These are phyloP conservation scores for Eugnorisma glareosa DNA, from an alignment of 2,888 invertebrate species.

Conservation along the genomic window DNA sequence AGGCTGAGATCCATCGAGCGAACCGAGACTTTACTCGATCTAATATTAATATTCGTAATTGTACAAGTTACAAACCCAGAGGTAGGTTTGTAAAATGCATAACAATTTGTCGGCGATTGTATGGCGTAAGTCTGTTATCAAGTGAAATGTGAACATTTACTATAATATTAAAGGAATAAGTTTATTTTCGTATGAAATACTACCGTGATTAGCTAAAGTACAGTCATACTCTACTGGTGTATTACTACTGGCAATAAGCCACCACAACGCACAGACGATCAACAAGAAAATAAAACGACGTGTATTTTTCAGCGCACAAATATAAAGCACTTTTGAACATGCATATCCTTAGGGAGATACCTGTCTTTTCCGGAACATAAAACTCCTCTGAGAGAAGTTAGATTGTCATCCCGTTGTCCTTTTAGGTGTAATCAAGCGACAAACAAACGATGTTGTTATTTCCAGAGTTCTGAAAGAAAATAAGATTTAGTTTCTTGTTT, in stretches of 20 bases:
- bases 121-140: not conserved
- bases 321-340: conserved; percentile 50
- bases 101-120: not conserved
- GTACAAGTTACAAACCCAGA: not conserved
- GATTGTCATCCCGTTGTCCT: conserved; percentile 49
- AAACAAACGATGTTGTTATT: conserved; percentile 33
- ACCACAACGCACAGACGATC: not conserved
- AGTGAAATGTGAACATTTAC: not conserved
- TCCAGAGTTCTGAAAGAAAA: not conserved
- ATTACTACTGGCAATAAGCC: not conserved
- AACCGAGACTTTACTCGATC: not conserved
- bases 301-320: conserved; percentile 38
- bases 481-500: not conserved
- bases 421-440: conserved; percentile 54
- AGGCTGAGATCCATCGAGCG: not conserved
- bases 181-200: not conserved
- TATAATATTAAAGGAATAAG: not conserved
- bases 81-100: no score
- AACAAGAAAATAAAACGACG: conserved; percentile 4
- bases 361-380: conserved; percentile 55
- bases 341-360: conserved; percentile 44
- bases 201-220: not conserved
- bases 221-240: not conserved
- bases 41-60: not conserved
- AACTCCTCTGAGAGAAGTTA: conserved; percentile 47